Evolutionary conservation across 2,113 vertebrate genomes (phyloP).

Genomic region (Hystrix cristata): DNA sequence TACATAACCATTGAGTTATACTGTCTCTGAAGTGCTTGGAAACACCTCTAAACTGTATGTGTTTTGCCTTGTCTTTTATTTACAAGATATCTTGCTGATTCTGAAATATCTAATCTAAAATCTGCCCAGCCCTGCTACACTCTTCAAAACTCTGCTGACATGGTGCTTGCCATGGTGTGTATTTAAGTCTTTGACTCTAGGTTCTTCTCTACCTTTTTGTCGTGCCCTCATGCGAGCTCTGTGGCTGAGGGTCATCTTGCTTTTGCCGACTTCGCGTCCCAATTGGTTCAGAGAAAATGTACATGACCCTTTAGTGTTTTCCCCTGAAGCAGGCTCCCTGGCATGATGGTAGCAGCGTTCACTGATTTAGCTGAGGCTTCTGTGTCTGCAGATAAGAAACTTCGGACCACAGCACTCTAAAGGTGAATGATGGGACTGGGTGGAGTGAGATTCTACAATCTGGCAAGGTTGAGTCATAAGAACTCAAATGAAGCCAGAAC

Average conservation of each 20-base stretch:
- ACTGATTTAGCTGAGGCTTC: background rate
- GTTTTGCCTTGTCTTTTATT: background rate
- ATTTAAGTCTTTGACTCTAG: background rate
- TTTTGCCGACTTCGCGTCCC: background rate
- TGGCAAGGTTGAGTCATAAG: background rate
- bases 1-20: background rate
- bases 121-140: background rate
- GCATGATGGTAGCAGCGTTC: background rate
- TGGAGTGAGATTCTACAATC: background rate
- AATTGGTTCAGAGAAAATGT: background rate
- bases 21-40: background rate
- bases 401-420: background rate
- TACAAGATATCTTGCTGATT: background rate
- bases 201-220: background rate
- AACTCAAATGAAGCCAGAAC: background rate
- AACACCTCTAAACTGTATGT: background rate
- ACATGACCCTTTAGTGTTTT: background rate
- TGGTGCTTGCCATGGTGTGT: background rate
- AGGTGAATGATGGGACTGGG: background rate
- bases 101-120: conserved; percentile 17
- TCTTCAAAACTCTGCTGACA: background rate
- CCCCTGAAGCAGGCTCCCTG: background rate
- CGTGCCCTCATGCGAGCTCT: background rate
- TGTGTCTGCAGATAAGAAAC: background rate
- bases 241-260: background rate